Evolutionary conservation across 2,888 invertebrate species (phyloP).

Genomic region (Dichetophora obliterata): DNA sequence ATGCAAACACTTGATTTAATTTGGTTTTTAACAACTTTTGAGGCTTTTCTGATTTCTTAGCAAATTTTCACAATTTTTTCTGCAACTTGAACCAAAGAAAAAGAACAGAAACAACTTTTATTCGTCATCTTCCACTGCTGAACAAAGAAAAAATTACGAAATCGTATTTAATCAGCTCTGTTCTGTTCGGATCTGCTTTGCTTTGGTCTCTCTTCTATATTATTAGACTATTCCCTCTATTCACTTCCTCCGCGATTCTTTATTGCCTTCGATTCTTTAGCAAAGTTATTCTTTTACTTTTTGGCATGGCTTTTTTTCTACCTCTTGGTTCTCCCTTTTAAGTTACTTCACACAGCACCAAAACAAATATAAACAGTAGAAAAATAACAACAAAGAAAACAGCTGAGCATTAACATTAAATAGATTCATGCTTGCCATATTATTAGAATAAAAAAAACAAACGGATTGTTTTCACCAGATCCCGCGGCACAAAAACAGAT

Average conservation of each 20-base stretch:
- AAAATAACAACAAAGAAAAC: conserved; percentile 20
- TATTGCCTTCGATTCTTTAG: conserved; percentile 13
- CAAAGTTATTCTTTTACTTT: neutral
- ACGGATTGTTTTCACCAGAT: no score
- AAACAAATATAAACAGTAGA: conserved; percentile 14
- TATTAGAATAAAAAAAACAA: no score
- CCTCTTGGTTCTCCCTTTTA: neutral
- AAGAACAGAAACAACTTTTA: conserved; percentile 24
- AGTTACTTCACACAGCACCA: neutral
- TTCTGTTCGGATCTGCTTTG: conserved; percentile 2
- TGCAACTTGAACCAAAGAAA: neutral
- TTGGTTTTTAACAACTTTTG: neutral
- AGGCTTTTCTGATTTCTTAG: neutral
- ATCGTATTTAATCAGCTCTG: conserved; percentile 27
- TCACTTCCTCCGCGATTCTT: conserved; percentile 7
- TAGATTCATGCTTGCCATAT: neutral
- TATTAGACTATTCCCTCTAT: neutral
- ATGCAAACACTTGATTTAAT: no score
- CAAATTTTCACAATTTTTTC: conserved; percentile 18
- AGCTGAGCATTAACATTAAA: conserved; percentile 11
- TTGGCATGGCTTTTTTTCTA: neutral
- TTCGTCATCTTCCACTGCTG: conserved; percentile 19
- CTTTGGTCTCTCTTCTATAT: conserved; percentile 4
- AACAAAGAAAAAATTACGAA: conserved; percentile 37
- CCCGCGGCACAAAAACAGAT: no score